These are phyloP conservation scores for Narcine bancroftii DNA, from an alignment of 2,113 vertebrate genomes.

Conservation along the genomic window DNA sequence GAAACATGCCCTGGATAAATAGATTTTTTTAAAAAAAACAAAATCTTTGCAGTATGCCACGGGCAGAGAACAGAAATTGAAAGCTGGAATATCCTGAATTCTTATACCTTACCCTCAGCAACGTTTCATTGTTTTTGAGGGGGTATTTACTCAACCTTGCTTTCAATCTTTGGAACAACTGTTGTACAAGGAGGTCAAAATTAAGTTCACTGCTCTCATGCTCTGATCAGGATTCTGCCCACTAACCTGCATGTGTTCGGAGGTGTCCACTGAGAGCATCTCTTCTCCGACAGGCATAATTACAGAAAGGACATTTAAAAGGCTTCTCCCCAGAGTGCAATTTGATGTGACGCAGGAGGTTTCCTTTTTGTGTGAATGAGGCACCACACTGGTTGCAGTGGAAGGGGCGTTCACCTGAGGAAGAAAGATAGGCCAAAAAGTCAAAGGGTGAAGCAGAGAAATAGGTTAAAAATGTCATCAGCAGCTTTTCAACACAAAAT, in stretches of 20 bases:
- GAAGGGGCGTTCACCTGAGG: slow-evolving; percentile 83
- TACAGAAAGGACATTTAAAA: slow-evolving; percentile 91
- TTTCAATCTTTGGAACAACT: neutral
- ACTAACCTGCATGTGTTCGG: slow-evolving; percentile 83
- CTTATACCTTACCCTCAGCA: neutral
- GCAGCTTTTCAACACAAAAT: neutral
- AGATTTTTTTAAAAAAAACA: neutral
- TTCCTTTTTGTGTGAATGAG: slow-evolving; percentile 97
- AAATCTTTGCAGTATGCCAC: neutral
- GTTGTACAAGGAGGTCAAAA: neutral
- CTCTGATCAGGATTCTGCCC: neutral
- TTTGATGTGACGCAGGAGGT: slow-evolving; percentile 90
- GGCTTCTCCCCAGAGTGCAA: slow-evolving; percentile 94
- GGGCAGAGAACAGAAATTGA: neutral
- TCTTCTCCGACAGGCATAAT: slow-evolving; percentile 84
- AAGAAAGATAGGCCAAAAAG: slow-evolving; percentile 21
- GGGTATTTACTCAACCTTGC: neutral
- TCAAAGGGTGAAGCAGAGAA: neutral
- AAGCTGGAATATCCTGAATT: neutral
- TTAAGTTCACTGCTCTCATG: neutral
- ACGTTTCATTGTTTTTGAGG: neutral
- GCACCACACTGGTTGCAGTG: slow-evolving; percentile 95
- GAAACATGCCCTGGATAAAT: neutral
- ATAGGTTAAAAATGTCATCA: neutral
- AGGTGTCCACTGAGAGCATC: slow-evolving; percentile 89